phyloP scores from a whole-genome alignment of 1,140 invertebrate genomes.

The Lordiphosa stackelbergi region DNA sequence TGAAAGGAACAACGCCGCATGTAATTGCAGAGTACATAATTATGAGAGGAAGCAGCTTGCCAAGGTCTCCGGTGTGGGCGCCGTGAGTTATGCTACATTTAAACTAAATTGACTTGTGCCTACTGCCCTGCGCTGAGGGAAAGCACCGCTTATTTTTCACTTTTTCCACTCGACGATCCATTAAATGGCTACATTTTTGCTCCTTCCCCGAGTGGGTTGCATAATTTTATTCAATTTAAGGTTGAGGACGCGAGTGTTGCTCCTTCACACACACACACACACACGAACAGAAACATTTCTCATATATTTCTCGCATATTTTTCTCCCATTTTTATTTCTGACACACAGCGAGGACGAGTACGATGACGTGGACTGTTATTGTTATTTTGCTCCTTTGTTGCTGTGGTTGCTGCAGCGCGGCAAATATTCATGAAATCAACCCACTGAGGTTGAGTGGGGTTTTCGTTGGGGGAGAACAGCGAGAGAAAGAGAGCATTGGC shows the following conservation, averaged over 20 bases:
- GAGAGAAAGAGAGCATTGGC: slow-evolving; percentile 21
- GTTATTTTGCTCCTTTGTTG: slow-evolving; percentile 20
- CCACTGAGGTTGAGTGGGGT: slow-evolving; percentile 16
- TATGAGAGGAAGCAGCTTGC: slow-evolving; percentile 29
- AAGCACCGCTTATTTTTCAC: slow-evolving; percentile 50
- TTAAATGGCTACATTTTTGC: slow-evolving; percentile 51
- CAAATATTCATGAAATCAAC: slow-evolving; percentile 50
- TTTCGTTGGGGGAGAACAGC: not conserved
- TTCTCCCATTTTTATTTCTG: not conserved
- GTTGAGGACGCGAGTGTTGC: slow-evolving; percentile 20
- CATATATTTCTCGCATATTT: slow-evolving; percentile 3
- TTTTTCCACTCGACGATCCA: slow-evolving; percentile 61
- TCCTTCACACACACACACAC: not conserved
- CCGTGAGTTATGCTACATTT: slow-evolving; percentile 52
- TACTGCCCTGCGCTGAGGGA: not conserved
- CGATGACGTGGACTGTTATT: not conserved
- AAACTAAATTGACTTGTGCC: slow-evolving; percentile 44
- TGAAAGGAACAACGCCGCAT: slow-evolving; percentile 6
- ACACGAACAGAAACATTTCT: not conserved
- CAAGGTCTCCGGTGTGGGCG: slow-evolving; percentile 32
- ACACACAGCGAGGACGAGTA: not conserved
- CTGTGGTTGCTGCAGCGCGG: slow-evolving; percentile 35
- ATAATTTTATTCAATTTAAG: slow-evolving; percentile 53
- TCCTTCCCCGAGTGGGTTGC: slow-evolving; percentile 18
- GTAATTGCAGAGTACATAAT: slow-evolving; percentile 53